A percentile compares a stretch with the other conserved stretches of the same genome.
Conservation (phyloP, 2,113 vertebrate genomes). For the Colossoma macropomum region DNA sequence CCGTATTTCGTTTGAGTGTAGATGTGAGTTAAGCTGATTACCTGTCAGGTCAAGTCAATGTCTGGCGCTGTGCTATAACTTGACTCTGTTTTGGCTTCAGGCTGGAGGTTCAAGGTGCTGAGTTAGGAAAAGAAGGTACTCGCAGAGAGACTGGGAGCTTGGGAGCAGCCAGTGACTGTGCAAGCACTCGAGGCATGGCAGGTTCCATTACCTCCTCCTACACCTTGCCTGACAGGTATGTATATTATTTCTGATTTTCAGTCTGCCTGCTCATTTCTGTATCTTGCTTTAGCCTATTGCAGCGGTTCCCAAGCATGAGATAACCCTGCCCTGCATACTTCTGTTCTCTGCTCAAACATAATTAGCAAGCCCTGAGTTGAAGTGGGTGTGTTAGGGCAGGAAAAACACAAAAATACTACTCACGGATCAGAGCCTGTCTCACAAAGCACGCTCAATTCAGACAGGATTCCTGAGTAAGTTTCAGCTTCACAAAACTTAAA, state of each 20-base stretch:
- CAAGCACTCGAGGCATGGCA: constrained; percentile 98
- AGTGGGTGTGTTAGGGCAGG: no score
- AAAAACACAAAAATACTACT: no score
- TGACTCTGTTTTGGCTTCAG: constrained; percentile 69
- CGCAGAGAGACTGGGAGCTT: constrained; percentile 93
- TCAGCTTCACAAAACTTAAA: no score
- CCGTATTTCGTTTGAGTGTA: not conserved
- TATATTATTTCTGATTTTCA: not conserved
- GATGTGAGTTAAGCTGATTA: not conserved
- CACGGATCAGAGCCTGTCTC: no score
- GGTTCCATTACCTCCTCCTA: constrained; percentile 98
- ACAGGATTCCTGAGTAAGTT: no score
- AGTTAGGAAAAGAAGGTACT: constrained; percentile 89
- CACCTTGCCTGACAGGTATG: constrained; percentile 95
- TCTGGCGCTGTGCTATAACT: not conserved
- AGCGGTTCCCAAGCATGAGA: no score
- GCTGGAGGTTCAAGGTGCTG: constrained; percentile 91
- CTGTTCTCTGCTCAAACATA: no score
- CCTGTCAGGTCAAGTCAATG: not conserved
- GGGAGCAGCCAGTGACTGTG: constrained; percentile 93
- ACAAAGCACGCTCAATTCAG: no score
- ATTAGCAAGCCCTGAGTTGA: no score
- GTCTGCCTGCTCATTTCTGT: not conserved
- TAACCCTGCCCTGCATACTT: no score
- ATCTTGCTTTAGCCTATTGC: no score